Evolutionary conservation across 2,797 vertebrate species (phyloP).

Genomic region (Pseudochaenichthys georgianus): DNA sequence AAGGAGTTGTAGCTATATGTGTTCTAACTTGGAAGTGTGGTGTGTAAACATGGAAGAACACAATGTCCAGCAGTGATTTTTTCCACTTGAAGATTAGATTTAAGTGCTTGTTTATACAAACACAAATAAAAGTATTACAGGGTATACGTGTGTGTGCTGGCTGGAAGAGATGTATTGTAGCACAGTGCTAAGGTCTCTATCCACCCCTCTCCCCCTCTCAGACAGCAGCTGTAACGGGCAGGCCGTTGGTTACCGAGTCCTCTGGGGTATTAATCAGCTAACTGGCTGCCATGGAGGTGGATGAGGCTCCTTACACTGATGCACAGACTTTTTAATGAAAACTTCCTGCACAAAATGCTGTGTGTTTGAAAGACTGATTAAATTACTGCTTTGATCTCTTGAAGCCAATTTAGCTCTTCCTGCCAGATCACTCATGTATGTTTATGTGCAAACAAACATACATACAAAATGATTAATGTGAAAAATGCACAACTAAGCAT

Average conservation of each 20-base stretch:
- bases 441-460: slow-evolving; percentile 36
- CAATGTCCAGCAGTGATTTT: not conserved
- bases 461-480: slow-evolving; percentile 8
- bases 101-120: slow-evolving; percentile 12
- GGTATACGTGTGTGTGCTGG: slow-evolving; percentile 1
- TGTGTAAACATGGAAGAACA: slow-evolving; percentile 7
- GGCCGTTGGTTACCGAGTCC: slow-evolving; percentile 47
- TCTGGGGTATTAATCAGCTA: slow-evolving; percentile 77
- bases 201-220: slow-evolving; percentile 28
- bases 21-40: not conserved
- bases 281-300: slow-evolving; percentile 60
- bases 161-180: slow-evolving; percentile 48
- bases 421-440: slow-evolving; percentile 13
- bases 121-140: slow-evolving; percentile 22
- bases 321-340: slow-evolving; percentile 72
- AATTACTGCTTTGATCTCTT: slow-evolving; percentile 71
- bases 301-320: slow-evolving; percentile 46
- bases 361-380: slow-evolving; percentile 66
- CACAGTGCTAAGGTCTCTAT: slow-evolving; percentile 31
- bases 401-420: slow-evolving; percentile 55
- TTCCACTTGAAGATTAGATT: not conserved
- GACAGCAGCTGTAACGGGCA: slow-evolving; percentile 47
- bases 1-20: slow-evolving; percentile 5
- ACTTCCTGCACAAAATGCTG: slow-evolving; percentile 59
- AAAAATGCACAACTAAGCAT: slow-evolving; percentile 15